phyloP scores from a whole-genome alignment of 2,888 invertebrate species.

The Camptogramma bilineatum region DNA sequence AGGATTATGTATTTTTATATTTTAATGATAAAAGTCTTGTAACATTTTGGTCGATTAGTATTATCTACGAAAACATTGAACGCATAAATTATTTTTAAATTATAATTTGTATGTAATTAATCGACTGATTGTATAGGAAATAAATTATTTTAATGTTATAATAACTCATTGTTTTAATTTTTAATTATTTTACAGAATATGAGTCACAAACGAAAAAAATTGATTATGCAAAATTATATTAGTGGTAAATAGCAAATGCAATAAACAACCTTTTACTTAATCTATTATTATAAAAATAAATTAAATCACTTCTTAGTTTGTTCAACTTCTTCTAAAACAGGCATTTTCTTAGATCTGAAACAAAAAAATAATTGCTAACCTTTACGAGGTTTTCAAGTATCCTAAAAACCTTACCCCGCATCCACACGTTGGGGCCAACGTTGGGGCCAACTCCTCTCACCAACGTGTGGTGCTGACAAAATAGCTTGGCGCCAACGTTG shows the following conservation, averaged over 20 bases:
- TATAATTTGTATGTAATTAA: slow-evolving; percentile 32
- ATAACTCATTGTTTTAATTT: background rate
- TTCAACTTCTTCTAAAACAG: slow-evolving; percentile 60
- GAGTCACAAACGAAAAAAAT: slow-evolving; percentile 15
- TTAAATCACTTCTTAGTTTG: slow-evolving; percentile 55
- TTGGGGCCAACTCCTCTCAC: too few relatives aligned
- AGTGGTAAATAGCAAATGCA: slow-evolving; percentile 37
- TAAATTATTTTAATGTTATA: slow-evolving; percentile 39
- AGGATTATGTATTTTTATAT: slow-evolving; percentile 25
- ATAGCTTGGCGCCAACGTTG: too few relatives aligned
- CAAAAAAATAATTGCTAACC: slow-evolving; percentile 18
- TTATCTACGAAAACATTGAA: slow-evolving; percentile 11
- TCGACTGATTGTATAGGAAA: slow-evolving; percentile 44
- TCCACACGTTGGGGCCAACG: too few relatives aligned
- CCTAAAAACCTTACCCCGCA: too few relatives aligned
- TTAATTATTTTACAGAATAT: background rate
- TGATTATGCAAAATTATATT: slow-evolving; percentile 22
- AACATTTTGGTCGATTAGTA: slow-evolving; percentile 12
- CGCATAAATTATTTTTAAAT: slow-evolving; percentile 33
- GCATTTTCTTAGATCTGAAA: slow-evolving; percentile 66
- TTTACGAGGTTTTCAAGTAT: background rate
- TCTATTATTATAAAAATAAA: slow-evolving; percentile 44
- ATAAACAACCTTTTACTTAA: slow-evolving; percentile 28
- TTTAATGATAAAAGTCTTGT: slow-evolving; percentile 8
- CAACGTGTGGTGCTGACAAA: too few relatives aligned